Conservation (phyloP, 2,888 invertebrate species). For the Dromius quadrimaculatus region DNA sequence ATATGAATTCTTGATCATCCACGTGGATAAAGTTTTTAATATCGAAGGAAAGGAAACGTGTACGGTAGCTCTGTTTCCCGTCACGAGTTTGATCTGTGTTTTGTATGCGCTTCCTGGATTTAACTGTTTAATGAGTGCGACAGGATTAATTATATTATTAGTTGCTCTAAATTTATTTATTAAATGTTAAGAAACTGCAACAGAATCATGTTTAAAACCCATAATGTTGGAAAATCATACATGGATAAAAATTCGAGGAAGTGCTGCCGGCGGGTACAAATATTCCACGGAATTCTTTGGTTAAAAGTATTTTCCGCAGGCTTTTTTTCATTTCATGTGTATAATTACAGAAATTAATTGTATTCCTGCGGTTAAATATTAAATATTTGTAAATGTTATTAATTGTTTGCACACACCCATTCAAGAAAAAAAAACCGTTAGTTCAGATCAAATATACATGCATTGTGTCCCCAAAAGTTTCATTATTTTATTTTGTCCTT, state of each 20-base stretch:
- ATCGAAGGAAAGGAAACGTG: neutral
- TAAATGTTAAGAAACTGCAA: neutral
- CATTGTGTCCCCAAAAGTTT: too few species aligned
- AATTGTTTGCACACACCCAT: constrained; percentile 11
- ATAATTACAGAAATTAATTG: neutral
- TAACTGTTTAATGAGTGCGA: constrained; percentile 46
- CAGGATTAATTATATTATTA: constrained; percentile 47
- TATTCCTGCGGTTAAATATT: constrained; percentile 15
- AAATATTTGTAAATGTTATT: constrained; percentile 4
- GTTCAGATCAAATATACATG: too few species aligned
- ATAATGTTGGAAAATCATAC: neutral
- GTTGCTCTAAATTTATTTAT: neutral
- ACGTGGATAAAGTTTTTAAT: constrained; percentile 6
- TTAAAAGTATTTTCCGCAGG: neutral
- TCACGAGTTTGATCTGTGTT: constrained; percentile 41
- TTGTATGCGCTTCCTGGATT: constrained; percentile 41
- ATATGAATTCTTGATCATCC: too few species aligned
- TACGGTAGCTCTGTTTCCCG: constrained; percentile 49
- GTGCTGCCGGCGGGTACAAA: neutral
- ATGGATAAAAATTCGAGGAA: too few species aligned
- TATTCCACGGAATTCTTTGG: neutral
- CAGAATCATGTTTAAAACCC: neutral
- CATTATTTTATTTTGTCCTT: too few species aligned
- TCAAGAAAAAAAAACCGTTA: constrained; percentile 14
- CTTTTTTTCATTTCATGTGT: neutral